Percentiles rank a stretch among this genome's conserved stretches.
phyloP scores from a whole-genome alignment of 2,113 vertebrate genomes.

The Microtus oregoni region DNA sequence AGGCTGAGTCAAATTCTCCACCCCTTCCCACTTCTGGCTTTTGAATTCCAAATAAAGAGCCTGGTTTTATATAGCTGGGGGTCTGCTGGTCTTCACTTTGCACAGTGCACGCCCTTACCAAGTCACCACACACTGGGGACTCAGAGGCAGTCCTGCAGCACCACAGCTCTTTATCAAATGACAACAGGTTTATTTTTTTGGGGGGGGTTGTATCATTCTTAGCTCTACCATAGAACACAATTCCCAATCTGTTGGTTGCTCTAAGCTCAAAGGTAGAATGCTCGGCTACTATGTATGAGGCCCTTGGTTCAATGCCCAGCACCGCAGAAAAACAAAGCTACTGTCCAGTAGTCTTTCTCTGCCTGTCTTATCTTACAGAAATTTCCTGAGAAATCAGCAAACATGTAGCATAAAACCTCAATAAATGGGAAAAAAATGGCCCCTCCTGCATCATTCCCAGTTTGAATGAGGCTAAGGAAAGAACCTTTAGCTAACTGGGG shows the following conservation, averaged over 20 bases:
- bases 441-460: background rate
- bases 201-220: background rate
- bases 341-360: background rate
- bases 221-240: background rate
- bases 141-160: background rate
- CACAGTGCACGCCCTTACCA: background rate
- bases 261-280: background rate
- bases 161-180: background rate
- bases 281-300: background rate
- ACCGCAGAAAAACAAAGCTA: background rate
- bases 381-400: background rate
- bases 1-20: background rate
- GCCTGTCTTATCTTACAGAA: background rate
- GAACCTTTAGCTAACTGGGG: background rate
- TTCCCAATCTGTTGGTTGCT: background rate
- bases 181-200: background rate
- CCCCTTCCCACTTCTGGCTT: rapidly evolving
- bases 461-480: background rate
- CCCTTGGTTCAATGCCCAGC: background rate
- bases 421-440: background rate
- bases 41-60: background rate
- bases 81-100: background rate
- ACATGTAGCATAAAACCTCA: background rate
- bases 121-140: background rate
- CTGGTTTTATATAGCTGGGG: background rate